phyloP scores from a whole-genome alignment of 92 coral and sea anemone genomes.

The Zoanthus sansibaricus region DNA sequence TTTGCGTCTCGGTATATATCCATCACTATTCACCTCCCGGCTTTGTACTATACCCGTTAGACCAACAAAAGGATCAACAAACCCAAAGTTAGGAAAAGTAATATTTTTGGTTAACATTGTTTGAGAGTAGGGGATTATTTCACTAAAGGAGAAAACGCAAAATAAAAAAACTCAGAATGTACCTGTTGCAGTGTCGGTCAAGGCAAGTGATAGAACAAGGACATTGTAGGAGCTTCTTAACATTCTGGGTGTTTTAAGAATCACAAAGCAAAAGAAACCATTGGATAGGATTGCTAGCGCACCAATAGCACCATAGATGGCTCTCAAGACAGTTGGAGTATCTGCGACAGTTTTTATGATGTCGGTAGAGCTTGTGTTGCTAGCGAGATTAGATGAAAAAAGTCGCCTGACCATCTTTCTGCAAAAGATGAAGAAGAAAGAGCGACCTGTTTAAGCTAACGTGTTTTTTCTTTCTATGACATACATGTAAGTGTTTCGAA shows the following conservation, averaged over 20 bases:
- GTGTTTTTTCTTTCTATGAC: no score
- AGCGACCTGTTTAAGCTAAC: no score
- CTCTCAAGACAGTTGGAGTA: background rate
- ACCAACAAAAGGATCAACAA: no score
- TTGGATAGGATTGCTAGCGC: background rate
- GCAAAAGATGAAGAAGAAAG: background rate
- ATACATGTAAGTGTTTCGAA: no score
- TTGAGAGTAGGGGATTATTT: no score
- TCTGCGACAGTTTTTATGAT: background rate
- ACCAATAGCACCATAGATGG: background rate
- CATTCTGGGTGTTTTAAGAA: background rate
- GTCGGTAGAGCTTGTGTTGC: background rate
- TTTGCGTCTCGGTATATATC: no score
- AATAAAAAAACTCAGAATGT: background rate
- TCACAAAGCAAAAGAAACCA: background rate
- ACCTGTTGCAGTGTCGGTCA: constrained; percentile 6
- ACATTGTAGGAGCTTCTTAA: background rate
- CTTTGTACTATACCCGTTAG: no score
- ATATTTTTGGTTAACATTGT: no score
- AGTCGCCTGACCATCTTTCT: background rate
- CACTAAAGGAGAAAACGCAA: no score
- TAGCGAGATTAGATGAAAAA: background rate
- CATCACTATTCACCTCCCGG: no score
- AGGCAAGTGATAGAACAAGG: background rate
- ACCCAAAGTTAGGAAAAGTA: no score